Conservation (phyloP, 2,113 vertebrate genomes). For the Lepus europaeus region DNA sequence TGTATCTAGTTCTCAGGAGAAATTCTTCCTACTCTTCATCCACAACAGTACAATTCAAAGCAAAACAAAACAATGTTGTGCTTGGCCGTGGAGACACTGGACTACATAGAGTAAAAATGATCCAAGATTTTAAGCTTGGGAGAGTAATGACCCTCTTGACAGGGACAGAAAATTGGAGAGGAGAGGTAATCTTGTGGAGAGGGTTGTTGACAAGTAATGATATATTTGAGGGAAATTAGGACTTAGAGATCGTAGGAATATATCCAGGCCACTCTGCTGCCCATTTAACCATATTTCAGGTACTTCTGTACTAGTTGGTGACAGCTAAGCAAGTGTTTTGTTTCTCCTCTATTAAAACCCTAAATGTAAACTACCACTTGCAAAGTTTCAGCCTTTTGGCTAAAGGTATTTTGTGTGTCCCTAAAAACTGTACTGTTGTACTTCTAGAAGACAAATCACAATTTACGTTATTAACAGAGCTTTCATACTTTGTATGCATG, state of each 20-base stretch:
- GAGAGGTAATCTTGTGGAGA: not conserved
- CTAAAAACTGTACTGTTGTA: not conserved
- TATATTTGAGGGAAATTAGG: not conserved
- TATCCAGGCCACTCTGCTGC: not conserved
- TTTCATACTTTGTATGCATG: too few relatives aligned
- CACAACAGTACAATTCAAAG: not conserved
- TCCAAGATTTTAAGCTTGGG: not conserved
- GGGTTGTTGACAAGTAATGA: not conserved
- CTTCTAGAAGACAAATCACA: not conserved
- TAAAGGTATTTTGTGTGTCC: not conserved
- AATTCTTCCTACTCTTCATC: not conserved
- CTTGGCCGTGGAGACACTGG: not conserved
- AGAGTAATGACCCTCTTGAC: not conserved
- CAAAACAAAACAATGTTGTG: slow-evolving; percentile 28
- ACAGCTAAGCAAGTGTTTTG: not conserved
- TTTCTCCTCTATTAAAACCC: not conserved
- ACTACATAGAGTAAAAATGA: not conserved
- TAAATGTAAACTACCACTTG: not conserved
- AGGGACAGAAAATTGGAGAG: slow-evolving; percentile 12
- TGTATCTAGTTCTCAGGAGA: not conserved
- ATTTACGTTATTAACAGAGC: not conserved
- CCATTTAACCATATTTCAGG: not conserved
- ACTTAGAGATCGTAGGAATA: not conserved
- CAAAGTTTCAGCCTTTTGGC: not conserved
- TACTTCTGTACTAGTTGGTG: not conserved